Conservation (phyloP, 2,888 invertebrate genomes). For the Acrocyrtus sp. region DNA sequence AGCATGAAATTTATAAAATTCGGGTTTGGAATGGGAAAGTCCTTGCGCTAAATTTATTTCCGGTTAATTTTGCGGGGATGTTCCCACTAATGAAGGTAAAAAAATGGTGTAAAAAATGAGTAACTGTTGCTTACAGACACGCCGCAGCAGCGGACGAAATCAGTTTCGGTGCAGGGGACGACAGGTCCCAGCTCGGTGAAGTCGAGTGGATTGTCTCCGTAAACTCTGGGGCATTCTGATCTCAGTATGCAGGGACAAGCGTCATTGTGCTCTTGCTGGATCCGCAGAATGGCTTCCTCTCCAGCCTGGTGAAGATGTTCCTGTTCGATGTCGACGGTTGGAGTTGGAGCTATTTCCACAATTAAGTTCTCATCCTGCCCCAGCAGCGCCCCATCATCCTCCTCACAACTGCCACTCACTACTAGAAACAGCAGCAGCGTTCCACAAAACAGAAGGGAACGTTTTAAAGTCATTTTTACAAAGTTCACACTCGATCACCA, state of each 20-base stretch:
- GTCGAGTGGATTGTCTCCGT: conserved; percentile 59
- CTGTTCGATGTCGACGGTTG: neutral
- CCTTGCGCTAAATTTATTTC: no score
- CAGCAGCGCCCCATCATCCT: conserved; percentile 2
- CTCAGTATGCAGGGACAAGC: conserved; percentile 56
- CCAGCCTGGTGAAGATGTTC: neutral
- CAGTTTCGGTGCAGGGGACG: conserved; percentile 47
- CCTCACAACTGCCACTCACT: no score
- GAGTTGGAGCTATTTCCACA: neutral
- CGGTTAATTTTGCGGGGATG: no score
- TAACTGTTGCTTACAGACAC: conserved; percentile 57
- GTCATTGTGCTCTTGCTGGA: conserved; percentile 18
- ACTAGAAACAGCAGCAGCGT: conserved; percentile 12
- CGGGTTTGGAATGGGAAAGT: no score
- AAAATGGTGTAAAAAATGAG: no score
- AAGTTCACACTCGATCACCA: neutral
- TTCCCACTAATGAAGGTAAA: no score
- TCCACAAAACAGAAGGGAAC: conserved; percentile 24
- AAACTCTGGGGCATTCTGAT: conserved; percentile 53
- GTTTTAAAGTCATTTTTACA: conserved; percentile 30
- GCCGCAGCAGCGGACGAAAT: conserved; percentile 61
- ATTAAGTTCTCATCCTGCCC: conserved; percentile 32
- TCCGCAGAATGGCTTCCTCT: neutral
- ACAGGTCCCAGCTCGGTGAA: conserved; percentile 55
- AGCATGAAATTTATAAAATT: no score